Conservation (phyloP, 1,140 invertebrate species). For the Drosophila bocki region DNA sequence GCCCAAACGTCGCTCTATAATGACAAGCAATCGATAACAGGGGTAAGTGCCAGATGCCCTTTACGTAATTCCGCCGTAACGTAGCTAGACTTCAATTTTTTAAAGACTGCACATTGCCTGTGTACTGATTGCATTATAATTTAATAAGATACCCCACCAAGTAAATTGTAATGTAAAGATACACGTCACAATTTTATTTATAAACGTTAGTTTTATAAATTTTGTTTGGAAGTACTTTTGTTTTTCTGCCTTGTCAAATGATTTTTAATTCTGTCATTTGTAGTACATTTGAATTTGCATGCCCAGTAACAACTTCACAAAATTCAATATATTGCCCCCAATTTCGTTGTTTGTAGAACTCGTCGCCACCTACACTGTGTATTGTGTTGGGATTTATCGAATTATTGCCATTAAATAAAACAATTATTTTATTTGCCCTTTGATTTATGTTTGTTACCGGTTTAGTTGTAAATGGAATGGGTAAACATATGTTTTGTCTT, state of each 20-base stretch:
- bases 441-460: conserved; percentile 25
- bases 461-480: conserved; percentile 44
- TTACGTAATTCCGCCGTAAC: neutral
- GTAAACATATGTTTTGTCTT: conserved; percentile 52
- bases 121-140: conserved; percentile 15
- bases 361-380: conserved; percentile 46
- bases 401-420: conserved; percentile 54
- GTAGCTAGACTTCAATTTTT: conserved; percentile 17
- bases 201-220: neutral
- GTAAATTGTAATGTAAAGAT: neutral
- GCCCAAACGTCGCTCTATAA: conserved; percentile 89
- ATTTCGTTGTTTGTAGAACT: conserved; percentile 22
- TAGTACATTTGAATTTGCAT: conserved; percentile 33
- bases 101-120: conserved; percentile 13
- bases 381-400: conserved; percentile 49
- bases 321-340: conserved; percentile 23
- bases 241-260: conserved; percentile 2
- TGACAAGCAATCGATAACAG: conserved; percentile 98
- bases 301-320: conserved; percentile 15
- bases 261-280: neutral
- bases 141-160: conserved; percentile 1
- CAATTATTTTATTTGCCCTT: conserved; percentile 11
- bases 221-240: neutral
- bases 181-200: neutral
- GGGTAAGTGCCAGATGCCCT: conserved; percentile 90